phyloP scores from a whole-genome alignment of 2,797 vertebrate genomes.

The Dallia pectoralis region DNA sequence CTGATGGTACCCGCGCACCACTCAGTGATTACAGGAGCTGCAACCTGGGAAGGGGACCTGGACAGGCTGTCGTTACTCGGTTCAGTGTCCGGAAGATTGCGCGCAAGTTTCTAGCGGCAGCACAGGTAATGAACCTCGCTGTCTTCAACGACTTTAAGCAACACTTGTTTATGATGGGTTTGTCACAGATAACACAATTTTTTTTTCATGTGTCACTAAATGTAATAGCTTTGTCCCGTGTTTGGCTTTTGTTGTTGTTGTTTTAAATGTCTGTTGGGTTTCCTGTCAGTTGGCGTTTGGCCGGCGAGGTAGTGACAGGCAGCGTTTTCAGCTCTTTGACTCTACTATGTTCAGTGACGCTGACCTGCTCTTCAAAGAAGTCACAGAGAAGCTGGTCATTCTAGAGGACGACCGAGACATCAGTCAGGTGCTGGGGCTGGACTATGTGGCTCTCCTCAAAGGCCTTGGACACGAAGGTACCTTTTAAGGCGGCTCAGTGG shows the following conservation, averaged over 20 bases:
- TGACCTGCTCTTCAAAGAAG: conserved; percentile 85
- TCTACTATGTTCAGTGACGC: conserved; percentile 74
- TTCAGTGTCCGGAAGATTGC: conserved; percentile 77
- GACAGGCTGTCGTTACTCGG: conserved; percentile 76
- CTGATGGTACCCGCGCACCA: conserved; percentile 79
- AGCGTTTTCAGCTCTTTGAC: conserved; percentile 82
- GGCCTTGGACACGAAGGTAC: conserved; percentile 91
- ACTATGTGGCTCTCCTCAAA: conserved; percentile 89
- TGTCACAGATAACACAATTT: background rate
- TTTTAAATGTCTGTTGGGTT: conserved; percentile 1
- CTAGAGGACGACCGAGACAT: conserved; percentile 77
- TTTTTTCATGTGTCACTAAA: background rate
- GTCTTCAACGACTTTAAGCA: background rate
- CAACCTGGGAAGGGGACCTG: conserved; percentile 85
- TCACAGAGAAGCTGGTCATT: conserved; percentile 75
- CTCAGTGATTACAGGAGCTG: conserved; percentile 76
- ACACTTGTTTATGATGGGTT: background rate
- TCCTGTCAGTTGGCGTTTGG: conserved; percentile 80
- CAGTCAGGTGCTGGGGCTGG: conserved; percentile 84
- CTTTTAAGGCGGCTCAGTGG: background rate
- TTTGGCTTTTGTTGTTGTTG: background rate
- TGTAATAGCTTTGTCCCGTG: background rate
- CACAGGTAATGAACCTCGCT: conserved; percentile 68
- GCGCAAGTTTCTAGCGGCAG: conserved; percentile 76
- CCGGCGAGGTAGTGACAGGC: conserved; percentile 70